Evolutionary conservation across 2,888 invertebrate species (phyloP), one percentile per base, ranked within the genome.

Genomic region (Auanema freiburgensis): DNA sequence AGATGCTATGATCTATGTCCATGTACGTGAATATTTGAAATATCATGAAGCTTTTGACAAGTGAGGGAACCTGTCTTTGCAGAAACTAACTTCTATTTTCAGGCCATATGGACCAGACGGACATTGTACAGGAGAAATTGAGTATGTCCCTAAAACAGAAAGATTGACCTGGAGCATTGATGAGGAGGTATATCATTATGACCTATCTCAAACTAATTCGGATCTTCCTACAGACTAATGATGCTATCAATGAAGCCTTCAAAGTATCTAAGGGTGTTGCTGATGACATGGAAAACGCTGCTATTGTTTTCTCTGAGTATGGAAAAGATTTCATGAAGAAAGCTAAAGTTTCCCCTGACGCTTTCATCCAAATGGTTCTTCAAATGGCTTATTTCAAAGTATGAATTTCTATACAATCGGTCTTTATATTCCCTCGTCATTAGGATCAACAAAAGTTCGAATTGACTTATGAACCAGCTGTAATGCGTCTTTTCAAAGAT

Each of bases 401-500:
- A 25, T 21, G 50, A 1, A 2, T 16, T 16, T 46, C 46, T n/a
- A 18, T 46, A 16, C 46, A 46, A 21, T 46, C 46, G 46, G 10
- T 46, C 46, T 46, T 21, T 5, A 46, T 5, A 46, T 46, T 46
- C 46, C 10, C 46, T 18, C 3, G 4, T 46, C 21, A 21, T 76
- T 88, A 92, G 84, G 91, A 92, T 85, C 90, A 92, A 57, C 90
- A 91, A 0, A 91, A 91, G 74, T 96, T 97, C 86, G 92, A 91
- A 83, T 87, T 97, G 69, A 97, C 97, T 0, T 97, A 97, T 84
- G 97, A 97, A 87, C 96, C 97, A 0, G 94, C 94, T 11, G 97
- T 97, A 94, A 97, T 96, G 0, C 88, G 97, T 63, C 86, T 97
- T 74, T 97, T 90, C 87, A 89, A 93, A 63, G 95, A 95, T 86